Percentiles rank a stretch among this genome's conserved stretches.
Evolutionary conservation across 2,113 vertebrate genomes (phyloP).

Genomic region (Apaloderma vittatum): DNA sequence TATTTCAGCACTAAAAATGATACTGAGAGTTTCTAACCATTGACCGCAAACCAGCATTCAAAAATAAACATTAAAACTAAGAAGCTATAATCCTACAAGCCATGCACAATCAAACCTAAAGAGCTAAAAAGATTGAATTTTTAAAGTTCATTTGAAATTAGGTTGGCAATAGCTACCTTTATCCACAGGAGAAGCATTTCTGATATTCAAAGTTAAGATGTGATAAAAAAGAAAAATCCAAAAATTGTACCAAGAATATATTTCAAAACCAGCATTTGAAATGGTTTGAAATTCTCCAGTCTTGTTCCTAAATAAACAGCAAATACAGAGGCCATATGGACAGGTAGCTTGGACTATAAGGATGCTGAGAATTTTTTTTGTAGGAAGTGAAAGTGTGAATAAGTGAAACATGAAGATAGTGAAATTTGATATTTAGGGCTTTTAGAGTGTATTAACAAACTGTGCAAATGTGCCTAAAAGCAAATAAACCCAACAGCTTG

Average conservation of each 20-base stretch:
- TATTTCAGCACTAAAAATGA: conserved; percentile 59
- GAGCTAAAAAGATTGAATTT: conserved; percentile 47
- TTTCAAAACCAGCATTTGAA: conserved; percentile 11
- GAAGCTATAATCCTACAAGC: conserved; percentile 63
- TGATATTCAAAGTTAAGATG: conserved; percentile 46
- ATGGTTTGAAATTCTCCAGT: background rate
- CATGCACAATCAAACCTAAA: conserved; percentile 46
- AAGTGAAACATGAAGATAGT: background rate
- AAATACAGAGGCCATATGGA: background rate
- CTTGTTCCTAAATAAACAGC: conserved; percentile 23
- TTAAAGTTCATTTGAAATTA: conserved; percentile 61
- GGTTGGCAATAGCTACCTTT: conserved; percentile 7
- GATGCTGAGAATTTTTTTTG: background rate
- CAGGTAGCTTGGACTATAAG: background rate
- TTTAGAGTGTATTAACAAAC: conserved; percentile 57
- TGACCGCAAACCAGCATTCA: conserved; percentile 53
- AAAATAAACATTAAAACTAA: conserved; percentile 56
- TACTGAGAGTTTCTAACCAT: conserved; percentile 25
- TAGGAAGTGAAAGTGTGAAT: background rate
- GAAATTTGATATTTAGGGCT: background rate
- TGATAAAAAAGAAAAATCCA: conserved; percentile 51
- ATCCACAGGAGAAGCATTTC: conserved; percentile 2
- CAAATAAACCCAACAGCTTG: conserved; percentile 45
- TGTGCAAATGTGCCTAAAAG: conserved; percentile 45
- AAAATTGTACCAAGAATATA: conserved; percentile 17